Evolutionary conservation across 92 coral and sea anemone species (phyloP), one percentile per base, ranked within the genome.

Genomic region (Nematostella vectensis): DNA sequence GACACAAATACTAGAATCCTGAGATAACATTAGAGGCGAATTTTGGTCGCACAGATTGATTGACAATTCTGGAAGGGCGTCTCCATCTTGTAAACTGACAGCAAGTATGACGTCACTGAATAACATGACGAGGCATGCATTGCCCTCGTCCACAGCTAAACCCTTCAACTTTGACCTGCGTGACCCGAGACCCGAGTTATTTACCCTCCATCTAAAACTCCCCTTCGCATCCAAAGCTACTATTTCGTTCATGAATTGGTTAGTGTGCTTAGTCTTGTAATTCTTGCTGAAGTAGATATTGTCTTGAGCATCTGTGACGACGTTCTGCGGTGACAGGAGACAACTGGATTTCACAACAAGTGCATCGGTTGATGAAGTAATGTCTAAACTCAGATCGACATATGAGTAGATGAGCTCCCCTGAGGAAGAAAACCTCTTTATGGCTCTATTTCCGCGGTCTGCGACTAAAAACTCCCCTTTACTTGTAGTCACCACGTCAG

Each of bases 1-100:
- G 54, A 78, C 81, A 42, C 85, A 78, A 22, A 78, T 38, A 25
- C 67, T 53, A 3, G 85, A 78, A 11, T 74, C 81, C 21, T 31
- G 64, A 36, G 75, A 42, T 18, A 56, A 64, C 18, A 28, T 58
- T 64, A 78, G 66, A 33, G 40, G 40, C 8, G 40, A 15, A 33
- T 33, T 15, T 15, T 15, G 40, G 9, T 66, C 55, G 1, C 47
- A 68, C 11, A 48, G 71, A 1, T 58, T 43, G 16, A 69, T 61
- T 0, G 81, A 58, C 20, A 72, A 72, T 22, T 73, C 47, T 11
- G 81, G 59, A 29, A 78, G 47, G 27, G 58, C 59, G 11, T 28
- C 30, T 4, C 85, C 85, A 28, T 72, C 75, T 6, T 33, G 40
- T 3, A 54, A 63, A 29, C 25, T 59, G 16, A 72, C 37, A 9